Evolutionary conservation across 2,113 vertebrate genomes (phyloP).

Genomic region (Cynopterus brachyotis): DNA sequence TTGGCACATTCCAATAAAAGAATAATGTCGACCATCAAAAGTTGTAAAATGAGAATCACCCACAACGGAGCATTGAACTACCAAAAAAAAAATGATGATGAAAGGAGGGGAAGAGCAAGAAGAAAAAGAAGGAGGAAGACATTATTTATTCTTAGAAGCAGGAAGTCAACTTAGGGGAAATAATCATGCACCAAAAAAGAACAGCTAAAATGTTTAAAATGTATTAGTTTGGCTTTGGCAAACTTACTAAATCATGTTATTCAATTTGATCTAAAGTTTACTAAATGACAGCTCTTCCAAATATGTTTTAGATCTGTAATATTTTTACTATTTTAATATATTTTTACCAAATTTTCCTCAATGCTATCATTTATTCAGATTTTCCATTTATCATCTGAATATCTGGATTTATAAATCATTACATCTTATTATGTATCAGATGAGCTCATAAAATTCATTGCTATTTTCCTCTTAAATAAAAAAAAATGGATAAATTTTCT

Average conservation of each 20-base stretch:
- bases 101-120: neutral
- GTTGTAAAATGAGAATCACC: slow-evolving; percentile 95
- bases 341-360: neutral
- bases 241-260: neutral
- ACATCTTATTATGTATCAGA: neutral
- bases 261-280: neutral
- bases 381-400: neutral
- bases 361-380: neutral
- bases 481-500: neutral
- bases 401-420: neutral
- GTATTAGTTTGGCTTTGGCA: neutral
- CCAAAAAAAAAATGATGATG: neutral
- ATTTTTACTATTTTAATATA: neutral
- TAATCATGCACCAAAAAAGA: neutral
- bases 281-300: neutral
- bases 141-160: neutral
- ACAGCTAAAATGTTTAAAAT: neutral
- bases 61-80: slow-evolving; percentile 93
- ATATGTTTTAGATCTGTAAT: neutral
- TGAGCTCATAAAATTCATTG: neutral
- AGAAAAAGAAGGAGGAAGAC: neutral
- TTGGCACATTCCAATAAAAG: slow-evolving; percentile 94
- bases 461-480: neutral
- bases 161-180: neutral
- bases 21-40: slow-evolving; percentile 96